Base-by-base conservation (phyloP, 2,113 vertebrate species). In the Oxyruncus cristatus region DNA sequence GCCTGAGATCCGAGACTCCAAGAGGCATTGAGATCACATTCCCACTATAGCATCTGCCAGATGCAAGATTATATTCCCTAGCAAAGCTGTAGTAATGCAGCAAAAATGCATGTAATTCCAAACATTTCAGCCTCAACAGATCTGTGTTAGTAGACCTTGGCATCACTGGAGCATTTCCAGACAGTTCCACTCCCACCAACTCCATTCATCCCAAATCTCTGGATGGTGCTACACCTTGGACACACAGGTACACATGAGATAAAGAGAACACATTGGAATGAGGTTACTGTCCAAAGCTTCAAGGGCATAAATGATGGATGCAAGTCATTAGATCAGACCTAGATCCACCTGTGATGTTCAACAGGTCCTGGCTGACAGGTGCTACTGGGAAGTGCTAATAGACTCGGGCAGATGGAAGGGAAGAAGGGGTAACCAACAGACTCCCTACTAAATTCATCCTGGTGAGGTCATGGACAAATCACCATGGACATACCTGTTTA, bases 61-160 rank as follows among this genome's bases (percentile, higher is more conserved):
- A 92, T 90, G 79, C 65, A 83, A 91, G 72, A 92, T 88, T 86
- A 92, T 91, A 92, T 91, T 84, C 68, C 71, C 85, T n/a, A 93
- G 62, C 77, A 95, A 95, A 85, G 84, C 61, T 76, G 53, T 76
- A 75, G 77, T 66, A 95, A 79, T 92, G 91, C 87, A 76, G 52
- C 9, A 97, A 92, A 95, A 97, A 95, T 91, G 73, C 70, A 53
- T 75, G 89, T 67, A 70, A 96, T 93, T 93, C 78, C 95, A 95
- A 92, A 82, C 80, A 95, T 92, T 91, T 74, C 72, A 86, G 58
- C 58, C 73, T 81, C 72, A 83, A 70, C 67, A 94, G 78, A 83
- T 85, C 72, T 67, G 30, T 90, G 72, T 87, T 92, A 95, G 56
- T 65, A 89, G 75, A 76, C 78, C 65, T 58, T 94, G 92, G 94